These are phyloP conservation scores for Bostrychus sinensis DNA, from an alignment of 2,113 vertebrate species.

Conservation along the genomic window DNA sequence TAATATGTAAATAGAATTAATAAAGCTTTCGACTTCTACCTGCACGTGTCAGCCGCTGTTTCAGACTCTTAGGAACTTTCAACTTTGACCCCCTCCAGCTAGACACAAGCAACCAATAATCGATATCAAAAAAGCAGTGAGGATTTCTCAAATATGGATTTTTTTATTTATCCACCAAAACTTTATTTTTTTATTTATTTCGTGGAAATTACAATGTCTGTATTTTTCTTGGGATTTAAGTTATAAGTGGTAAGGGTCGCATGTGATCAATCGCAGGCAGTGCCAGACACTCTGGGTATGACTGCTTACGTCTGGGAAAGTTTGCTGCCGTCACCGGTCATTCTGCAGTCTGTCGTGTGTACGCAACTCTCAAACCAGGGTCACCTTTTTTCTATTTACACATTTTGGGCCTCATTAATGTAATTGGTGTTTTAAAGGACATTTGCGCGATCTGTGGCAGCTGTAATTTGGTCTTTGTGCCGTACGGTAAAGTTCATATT, in stretches of 20 bases:
- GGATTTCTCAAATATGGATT: not conserved
- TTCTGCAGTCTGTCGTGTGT: conserved; percentile 19
- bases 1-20: fast-evolving
- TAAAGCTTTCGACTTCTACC: conserved; percentile 25
- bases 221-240: too few species aligned
- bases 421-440: not conserved
- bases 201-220: too few species aligned
- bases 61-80: conserved; percentile 47
- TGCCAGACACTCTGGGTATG: conserved; percentile 21
- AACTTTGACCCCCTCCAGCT: conserved; percentile 44
- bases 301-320: conserved; percentile 63
- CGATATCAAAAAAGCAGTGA: not conserved
- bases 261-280: too few species aligned
- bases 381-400: conserved; percentile 58
- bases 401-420: not conserved
- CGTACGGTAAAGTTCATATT: not conserved
- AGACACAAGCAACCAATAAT: conserved; percentile 47
- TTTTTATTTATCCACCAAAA: too few species aligned
- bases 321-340: conserved; percentile 47
- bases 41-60: conserved; percentile 69
- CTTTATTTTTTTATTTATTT: too few species aligned
- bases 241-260: too few species aligned
- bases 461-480: conserved; percentile 4
- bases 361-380: conserved; percentile 31
- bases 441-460: not conserved